Conservation (phyloP, 2,888 invertebrate species). For the Drosophila cracens region DNA sequence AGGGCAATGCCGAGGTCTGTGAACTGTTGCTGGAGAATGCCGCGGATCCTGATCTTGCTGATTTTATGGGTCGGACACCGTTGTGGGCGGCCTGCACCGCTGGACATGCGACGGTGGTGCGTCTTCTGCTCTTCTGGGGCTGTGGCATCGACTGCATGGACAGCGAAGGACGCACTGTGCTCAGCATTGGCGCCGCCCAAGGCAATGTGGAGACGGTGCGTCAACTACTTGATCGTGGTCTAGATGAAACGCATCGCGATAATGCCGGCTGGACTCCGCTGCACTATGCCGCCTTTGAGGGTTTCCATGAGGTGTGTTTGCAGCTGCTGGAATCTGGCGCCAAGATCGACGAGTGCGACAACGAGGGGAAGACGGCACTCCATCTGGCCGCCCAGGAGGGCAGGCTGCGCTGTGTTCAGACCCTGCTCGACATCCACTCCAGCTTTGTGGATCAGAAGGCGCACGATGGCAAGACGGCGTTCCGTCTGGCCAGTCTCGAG, state of each 20-base stretch:
- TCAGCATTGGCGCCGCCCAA: slow-evolving; percentile 93
- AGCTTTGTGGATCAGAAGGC: slow-evolving; percentile 94
- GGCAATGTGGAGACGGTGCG: slow-evolving; percentile 95
- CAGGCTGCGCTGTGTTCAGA: slow-evolving; percentile 87
- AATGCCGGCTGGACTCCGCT: slow-evolving; percentile 99
- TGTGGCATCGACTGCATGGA: slow-evolving; percentile 98
- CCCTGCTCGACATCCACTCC: slow-evolving; percentile 90
- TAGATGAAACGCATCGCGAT: slow-evolving; percentile 95
- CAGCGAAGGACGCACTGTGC: slow-evolving; percentile 95
- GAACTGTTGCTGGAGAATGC: slow-evolving; percentile 96
- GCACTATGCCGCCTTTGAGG: slow-evolving; percentile 98
- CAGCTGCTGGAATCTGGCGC: slow-evolving; percentile 92
- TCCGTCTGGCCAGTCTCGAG: slow-evolving; percentile 87
- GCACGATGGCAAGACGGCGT: slow-evolving; percentile 95
- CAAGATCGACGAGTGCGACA: slow-evolving; percentile 94
- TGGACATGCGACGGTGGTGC: slow-evolving; percentile 94
- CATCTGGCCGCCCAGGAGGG: slow-evolving; percentile 96
- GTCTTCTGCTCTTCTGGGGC: slow-evolving; percentile 96
- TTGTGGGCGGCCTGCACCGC: slow-evolving; percentile 97
- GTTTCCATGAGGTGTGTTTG: slow-evolving; percentile 85
- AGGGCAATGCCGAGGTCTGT: slow-evolving; percentile 96
- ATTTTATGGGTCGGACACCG: slow-evolving; percentile 92
- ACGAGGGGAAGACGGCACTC: slow-evolving; percentile 94
- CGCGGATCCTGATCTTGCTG: slow-evolving; percentile 95
- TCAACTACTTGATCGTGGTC: slow-evolving; percentile 93